Evolutionary conservation across 2,113 vertebrate genomes (phyloP).

Genomic region (Protomyctophum bolini): DNA sequence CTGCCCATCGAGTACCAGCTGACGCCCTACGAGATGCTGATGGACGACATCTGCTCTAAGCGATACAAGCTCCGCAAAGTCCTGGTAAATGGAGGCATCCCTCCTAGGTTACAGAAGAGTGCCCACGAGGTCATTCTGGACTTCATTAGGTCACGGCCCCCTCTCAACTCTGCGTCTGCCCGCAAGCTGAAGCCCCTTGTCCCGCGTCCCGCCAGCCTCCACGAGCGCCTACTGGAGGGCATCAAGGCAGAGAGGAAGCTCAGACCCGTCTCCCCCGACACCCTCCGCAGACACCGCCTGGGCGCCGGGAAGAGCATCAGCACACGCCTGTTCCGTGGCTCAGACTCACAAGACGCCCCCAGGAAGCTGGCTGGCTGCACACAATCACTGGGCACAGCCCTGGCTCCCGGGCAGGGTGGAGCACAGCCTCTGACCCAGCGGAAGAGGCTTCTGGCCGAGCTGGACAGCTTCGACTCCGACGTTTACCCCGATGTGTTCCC

Average conservation of each 20-base stretch:
- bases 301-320: constrained; percentile 83
- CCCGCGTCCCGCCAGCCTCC: constrained; percentile 87
- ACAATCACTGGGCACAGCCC: constrained; percentile 68
- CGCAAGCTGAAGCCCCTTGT: constrained; percentile 94
- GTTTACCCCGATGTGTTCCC: constrained; percentile 32
- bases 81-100: constrained; percentile 94
- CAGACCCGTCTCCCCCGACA: constrained; percentile 91
- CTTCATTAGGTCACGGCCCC: constrained; percentile 95
- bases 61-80: constrained; percentile 96
- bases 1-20: constrained; percentile 95
- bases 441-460: constrained; percentile 93
- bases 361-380: constrained; percentile 78
- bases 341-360: constrained; percentile 81
- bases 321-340: constrained; percentile 76
- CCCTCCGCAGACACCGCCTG: constrained; percentile 85
- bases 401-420: constrained; percentile 43
- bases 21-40: constrained; percentile 98
- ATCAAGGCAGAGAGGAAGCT: constrained; percentile 95
- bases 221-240: constrained; percentile 93
- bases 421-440: constrained; percentile 74
- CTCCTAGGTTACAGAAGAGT: constrained; percentile 94
- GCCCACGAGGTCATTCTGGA: constrained; percentile 98
- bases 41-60: constrained; percentile 95
- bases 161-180: constrained; percentile 91
- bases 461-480: constrained; percentile 95